These are phyloP conservation scores for Aurelia aurita complex sp. Pacific DNA, from an alignment of 30 jellyfish, hydroid and myxozoan species.

Conservation along the genomic window DNA sequence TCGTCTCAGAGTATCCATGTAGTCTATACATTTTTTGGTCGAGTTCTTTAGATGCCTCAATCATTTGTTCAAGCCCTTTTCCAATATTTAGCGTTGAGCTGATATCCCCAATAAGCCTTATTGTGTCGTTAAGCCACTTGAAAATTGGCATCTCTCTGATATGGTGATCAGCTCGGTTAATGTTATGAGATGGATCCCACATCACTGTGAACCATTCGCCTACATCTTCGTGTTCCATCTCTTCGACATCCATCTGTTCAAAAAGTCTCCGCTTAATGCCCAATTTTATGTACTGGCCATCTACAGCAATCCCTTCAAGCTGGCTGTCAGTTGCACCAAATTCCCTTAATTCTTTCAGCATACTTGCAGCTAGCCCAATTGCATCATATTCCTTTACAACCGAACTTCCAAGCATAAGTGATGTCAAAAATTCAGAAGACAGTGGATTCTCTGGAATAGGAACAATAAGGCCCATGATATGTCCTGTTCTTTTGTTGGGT, in stretches of 20 bases:
- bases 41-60: slow-evolving; percentile 17
- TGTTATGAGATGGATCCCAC: slow-evolving; percentile 22
- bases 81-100: slow-evolving; percentile 8
- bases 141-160: slow-evolving; percentile 20
- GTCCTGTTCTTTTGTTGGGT: slow-evolving; percentile 44
- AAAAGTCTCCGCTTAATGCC: slow-evolving; percentile 1
- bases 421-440: slow-evolving; percentile 1
- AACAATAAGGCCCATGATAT: neutral
- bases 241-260: slow-evolving; percentile 10
- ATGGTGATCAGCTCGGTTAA: slow-evolving; percentile 18
- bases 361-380: slow-evolving; percentile 28
- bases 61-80: slow-evolving; percentile 19
- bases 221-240: neutral
- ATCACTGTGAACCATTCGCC: slow-evolving; percentile 23
- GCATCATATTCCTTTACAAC: slow-evolving; percentile 34
- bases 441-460: slow-evolving; percentile 42
- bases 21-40: neutral
- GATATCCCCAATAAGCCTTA: slow-evolving; percentile 11
- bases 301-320: slow-evolving; percentile 37
- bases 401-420: slow-evolving; percentile 28
- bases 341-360: slow-evolving; percentile 2
- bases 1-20: slow-evolving; percentile 18
- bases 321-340: slow-evolving; percentile 25
- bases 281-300: slow-evolving; percentile 26
- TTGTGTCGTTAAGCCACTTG: slow-evolving; percentile 5